Conservation (phyloP, 2,113 vertebrate species). For the Microcebus ravelobensis region DNA sequence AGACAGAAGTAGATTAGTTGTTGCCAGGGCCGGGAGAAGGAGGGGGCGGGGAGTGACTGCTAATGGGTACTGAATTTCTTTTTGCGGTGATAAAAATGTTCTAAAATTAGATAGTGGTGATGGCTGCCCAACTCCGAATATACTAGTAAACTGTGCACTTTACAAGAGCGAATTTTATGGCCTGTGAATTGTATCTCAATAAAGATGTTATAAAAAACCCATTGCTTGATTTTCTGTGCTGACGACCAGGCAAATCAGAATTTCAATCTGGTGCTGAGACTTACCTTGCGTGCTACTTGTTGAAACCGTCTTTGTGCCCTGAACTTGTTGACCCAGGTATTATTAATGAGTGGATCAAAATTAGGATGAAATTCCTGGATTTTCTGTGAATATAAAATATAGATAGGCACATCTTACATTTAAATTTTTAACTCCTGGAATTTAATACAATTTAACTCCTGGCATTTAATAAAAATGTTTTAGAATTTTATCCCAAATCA, state of each 20-base stretch:
- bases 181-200: background rate
- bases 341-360: constrained; percentile 86
- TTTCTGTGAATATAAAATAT: constrained; percentile 61
- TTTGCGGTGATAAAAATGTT: background rate
- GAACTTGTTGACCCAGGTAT: constrained; percentile 85
- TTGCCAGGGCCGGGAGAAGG: background rate
- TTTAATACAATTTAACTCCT: background rate
- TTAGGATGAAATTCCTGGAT: constrained; percentile 80
- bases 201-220: background rate
- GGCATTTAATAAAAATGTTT: background rate
- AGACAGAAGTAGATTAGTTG: background rate
- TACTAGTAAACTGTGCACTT: background rate
- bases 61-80: background rate
- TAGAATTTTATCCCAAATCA: background rate
- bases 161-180: background rate
- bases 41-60: background rate
- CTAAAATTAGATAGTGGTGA: background rate
- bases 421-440: background rate
- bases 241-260: background rate
- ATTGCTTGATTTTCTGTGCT: background rate
- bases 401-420: background rate
- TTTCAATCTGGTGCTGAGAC: background rate
- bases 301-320: constrained; percentile 88
- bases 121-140: background rate
- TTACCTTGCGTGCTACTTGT: constrained; percentile 93